Evolutionary conservation across 2,113 vertebrate genomes (phyloP), one percentile per base, ranked within the genome.

Genomic region (Heterochromis multidens): DNA sequence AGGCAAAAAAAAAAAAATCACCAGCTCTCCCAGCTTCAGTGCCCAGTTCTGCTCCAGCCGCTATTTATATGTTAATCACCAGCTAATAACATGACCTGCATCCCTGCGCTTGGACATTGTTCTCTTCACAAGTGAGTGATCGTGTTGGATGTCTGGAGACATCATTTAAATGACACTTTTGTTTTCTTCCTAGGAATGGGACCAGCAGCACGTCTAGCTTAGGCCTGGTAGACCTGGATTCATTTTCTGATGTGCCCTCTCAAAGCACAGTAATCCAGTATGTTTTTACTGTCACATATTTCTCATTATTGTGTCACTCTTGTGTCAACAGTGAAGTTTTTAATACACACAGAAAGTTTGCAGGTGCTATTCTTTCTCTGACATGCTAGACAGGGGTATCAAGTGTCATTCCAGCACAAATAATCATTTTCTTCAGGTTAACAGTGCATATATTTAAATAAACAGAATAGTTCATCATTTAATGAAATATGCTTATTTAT

Each of bases 201-300:
- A 98, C 97, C 95, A 99, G 97, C 95, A 99, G 98, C 89, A 95
- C 97, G 78, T 97, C 98, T 91, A 99, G 98, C 94, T 95, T 99
- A 83, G 98, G 98, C 86, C 93, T 97, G 92, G 95, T 95, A 91
- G 98, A 99, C 93, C 95, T 98, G 94, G 98, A 99, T 91, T 96
- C 95, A 87, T 98, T 97, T 95, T 96, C 97, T 94, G 98, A 99
- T 90, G 97, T 94, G 87, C 72, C 96, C 85, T 93, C 96, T 92
- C 93, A 97, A 95, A 96, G 95, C 95, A 96, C 94, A 92, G 72
- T 95, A 87, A 96, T 97, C 95, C 96, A 97, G 98, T 99, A 97
- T 95, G 40, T 85, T 67, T 74, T 76, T 60, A 80, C 19, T 40
- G 76, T 65, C 86, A 43, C 46, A 46, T 57, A 35, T 87, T 79